Evolutionary conservation across 2,888 invertebrate genomes (phyloP).

Genomic region (Sinelater perroti): DNA sequence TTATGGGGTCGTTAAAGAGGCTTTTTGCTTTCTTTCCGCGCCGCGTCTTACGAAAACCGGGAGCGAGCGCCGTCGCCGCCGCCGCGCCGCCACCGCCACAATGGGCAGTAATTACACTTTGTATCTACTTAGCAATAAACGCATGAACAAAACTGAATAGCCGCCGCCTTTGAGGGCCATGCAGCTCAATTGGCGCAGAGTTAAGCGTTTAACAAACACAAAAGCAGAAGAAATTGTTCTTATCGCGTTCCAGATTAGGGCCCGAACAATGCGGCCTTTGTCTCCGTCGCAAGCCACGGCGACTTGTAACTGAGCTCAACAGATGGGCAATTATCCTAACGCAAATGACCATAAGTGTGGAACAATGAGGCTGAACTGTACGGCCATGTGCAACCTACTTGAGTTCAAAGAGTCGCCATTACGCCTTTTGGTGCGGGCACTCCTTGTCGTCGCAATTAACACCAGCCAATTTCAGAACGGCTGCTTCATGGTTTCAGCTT

Average conservation of each 20-base stretch:
- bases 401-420: conserved; percentile 12
- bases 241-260: conserved; percentile 39
- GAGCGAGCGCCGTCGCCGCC: not conserved
- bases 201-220: conserved; percentile 38
- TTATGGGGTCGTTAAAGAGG: conserved; percentile 18
- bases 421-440: not conserved
- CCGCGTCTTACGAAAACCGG: conserved; percentile 1
- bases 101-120: conserved; percentile 27
- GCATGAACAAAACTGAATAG: conserved; percentile 34
- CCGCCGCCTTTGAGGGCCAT: conserved; percentile 27
- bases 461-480: not conserved
- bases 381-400: conserved; percentile 10
- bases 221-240: conserved; percentile 40
- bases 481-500: too few relatives aligned
- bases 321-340: conserved; percentile 38
- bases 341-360: conserved; percentile 34
- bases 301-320: conserved; percentile 35
- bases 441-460: conserved; percentile 10
- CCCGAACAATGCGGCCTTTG: conserved; percentile 35
- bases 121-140: conserved; percentile 30
- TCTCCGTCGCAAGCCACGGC: conserved; percentile 26
- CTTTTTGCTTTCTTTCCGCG: conserved; percentile 8
- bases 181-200: conserved; percentile 31
- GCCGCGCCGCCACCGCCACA: not conserved
- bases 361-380: conserved; percentile 26